Evolutionary conservation across 2,888 invertebrate genomes (phyloP), one percentile per base, ranked within the genome.

Genomic region (Drosophila bunnanda): DNA sequence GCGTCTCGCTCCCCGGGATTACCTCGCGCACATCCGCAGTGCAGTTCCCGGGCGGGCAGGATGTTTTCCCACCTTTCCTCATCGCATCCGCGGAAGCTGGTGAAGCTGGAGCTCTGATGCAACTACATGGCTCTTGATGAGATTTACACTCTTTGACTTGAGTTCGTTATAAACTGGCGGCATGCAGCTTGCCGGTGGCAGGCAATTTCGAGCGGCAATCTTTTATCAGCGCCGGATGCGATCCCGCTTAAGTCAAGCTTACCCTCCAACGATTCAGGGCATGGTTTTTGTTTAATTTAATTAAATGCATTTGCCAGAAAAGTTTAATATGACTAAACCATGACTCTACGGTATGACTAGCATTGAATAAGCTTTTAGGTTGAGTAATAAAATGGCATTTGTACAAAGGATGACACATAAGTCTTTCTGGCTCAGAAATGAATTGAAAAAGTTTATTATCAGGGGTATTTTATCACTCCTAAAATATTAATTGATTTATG

Each of bases 51-150:
- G 30, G 56, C 68, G 34, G 44, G 44, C 62, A 44, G 64, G 64
- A 71, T 71, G 71, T 71, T 62, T 53, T 56, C 39, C 46, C 34
- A 50, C 50, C 50, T 34, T 50, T 50, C 34, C 12, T 32, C 39
- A 30, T 43, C 53, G 36, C 54, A 39, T 30, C 39, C 56, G 69
- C 69, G 70, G 81, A 82, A 77, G 83, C 69, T 54, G 71, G 44
- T 4, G 81, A 82, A 77, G 83, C 69, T 54, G 71, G 44, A 68
- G 53, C 53, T 68, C 70, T 75, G 76, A 86, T 82, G 79, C 65
- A 76, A 74, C 76, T 76, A 74, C 50, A 50, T 67, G 72, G 74
- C 73, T 76, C 72, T 70, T 86, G 80, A 80, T 86, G 79, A 76
- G 81, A 80, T 79, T 80, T 78, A 67, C 65, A 65, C 79, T 54